phyloP scores from a whole-genome alignment of 1,140 invertebrate genomes.

The Maconellicoccus hirsutus region DNA sequence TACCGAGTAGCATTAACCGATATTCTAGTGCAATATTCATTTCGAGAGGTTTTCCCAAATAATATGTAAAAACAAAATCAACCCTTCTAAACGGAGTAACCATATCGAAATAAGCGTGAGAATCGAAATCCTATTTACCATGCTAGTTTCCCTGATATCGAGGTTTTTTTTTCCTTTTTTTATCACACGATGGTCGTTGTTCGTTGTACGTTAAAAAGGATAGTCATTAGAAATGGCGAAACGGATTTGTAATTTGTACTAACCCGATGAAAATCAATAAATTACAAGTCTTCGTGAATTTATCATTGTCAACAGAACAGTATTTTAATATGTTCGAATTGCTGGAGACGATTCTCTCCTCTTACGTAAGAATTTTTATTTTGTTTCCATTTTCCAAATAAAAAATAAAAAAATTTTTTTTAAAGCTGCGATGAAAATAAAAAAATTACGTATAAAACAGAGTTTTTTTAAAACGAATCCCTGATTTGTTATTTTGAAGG shows the following conservation, averaged over 20 bases:
- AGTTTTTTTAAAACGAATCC: too few relatives aligned
- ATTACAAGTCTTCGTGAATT: neutral
- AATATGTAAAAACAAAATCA: neutral
- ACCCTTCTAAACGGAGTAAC: neutral
- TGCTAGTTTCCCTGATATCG: too few relatives aligned
- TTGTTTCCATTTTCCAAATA: too few relatives aligned
- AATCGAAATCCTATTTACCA: too few relatives aligned
- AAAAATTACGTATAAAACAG: too few relatives aligned
- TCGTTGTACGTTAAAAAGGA: neutral
- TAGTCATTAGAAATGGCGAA: neutral
- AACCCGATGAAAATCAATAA: neutral
- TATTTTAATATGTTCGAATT: too few relatives aligned
- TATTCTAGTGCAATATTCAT: neutral
- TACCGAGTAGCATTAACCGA: neutral
- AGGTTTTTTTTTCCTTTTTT: too few relatives aligned
- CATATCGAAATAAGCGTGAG: neutral
- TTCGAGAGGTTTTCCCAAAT: neutral
- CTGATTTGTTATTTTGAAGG: too few relatives aligned
- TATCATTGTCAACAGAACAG: neutral
- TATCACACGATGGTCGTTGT: neutral
- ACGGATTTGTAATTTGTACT: neutral
- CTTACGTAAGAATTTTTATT: too few relatives aligned
- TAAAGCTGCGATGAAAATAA: too few relatives aligned
- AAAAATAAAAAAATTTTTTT: too few relatives aligned
- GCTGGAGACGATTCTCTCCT: too few relatives aligned